Conservation (phyloP, 2,797 vertebrate genomes). For the Acridotheres tristis region DNA sequence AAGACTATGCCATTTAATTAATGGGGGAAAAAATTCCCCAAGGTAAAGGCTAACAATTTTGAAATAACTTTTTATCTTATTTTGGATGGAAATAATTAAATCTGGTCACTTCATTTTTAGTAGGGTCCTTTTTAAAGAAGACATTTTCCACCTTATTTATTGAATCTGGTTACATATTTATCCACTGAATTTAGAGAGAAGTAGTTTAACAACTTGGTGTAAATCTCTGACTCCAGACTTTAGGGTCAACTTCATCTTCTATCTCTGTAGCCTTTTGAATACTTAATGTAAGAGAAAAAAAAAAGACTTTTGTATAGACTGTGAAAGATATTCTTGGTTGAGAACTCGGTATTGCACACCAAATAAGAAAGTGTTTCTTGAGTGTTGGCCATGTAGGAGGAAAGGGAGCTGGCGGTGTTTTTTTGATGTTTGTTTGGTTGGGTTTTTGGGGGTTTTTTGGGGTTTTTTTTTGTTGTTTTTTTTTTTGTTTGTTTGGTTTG, state of each 20-base stretch:
- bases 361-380: background rate
- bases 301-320: background rate
- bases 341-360: background rate
- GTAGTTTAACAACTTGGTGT: background rate
- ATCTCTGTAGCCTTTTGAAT: background rate
- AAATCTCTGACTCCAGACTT: background rate
- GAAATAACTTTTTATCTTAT: background rate
- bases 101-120: background rate
- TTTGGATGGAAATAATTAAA: background rate
- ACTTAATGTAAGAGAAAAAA: background rate
- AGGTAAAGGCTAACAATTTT: background rate
- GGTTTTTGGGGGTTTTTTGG: too few relatives aligned
- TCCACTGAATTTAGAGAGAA: background rate
- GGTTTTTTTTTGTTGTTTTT: too few relatives aligned
- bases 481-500: too few relatives aligned
- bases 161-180: background rate
- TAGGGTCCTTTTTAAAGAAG: background rate
- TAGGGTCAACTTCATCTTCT: background rate
- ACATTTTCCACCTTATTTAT: background rate
- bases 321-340: background rate
- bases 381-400: background rate
- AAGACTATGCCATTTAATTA: background rate
- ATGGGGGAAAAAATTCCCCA: too few relatives aligned
- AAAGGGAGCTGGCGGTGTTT: background rate
- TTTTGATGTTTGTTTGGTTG: background rate